These are phyloP conservation scores for Campoletis raptor DNA, from an alignment of 2,888 invertebrate genomes.

Conservation along the genomic window DNA sequence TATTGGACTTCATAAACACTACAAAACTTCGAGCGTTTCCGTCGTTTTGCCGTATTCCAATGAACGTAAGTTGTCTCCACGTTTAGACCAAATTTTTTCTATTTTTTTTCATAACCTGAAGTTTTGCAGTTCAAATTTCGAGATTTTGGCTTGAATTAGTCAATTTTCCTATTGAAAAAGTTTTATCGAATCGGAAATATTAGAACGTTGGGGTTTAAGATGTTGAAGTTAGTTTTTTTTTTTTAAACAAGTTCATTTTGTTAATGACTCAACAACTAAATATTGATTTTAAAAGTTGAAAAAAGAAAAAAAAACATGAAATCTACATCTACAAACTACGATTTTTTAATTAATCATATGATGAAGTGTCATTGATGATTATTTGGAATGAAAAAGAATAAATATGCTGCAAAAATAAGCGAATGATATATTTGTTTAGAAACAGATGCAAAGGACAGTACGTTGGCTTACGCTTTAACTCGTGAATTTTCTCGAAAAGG, in stretches of 20 bases:
- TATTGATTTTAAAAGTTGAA: too few relatives aligned
- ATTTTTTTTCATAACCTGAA: too few relatives aligned
- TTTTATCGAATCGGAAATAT: background rate
- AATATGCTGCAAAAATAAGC: background rate
- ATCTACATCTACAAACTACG: background rate
- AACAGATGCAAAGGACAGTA: slow-evolving; percentile 55
- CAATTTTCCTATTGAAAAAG: background rate
- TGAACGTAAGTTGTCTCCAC: slow-evolving; percentile 42
- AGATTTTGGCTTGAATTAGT: background rate
- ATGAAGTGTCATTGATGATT: too few relatives aligned
- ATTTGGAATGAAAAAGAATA: too few relatives aligned
- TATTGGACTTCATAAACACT: slow-evolving; percentile 70
- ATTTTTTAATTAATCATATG: background rate
- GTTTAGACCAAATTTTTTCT: background rate
- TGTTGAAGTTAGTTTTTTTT: background rate
- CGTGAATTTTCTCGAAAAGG: slow-evolving; percentile 70
- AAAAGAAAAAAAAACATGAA: too few relatives aligned
- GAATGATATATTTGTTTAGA: background rate
- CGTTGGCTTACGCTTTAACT: slow-evolving; percentile 62
- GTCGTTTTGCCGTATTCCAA: slow-evolving; percentile 65
- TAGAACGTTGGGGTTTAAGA: background rate
- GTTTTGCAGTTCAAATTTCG: background rate
- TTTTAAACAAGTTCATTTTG: background rate
- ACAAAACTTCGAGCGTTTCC: slow-evolving; percentile 72
- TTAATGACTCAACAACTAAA: background rate